Base-by-base conservation (phyloP, 2,113 vertebrate genomes). In the Apus apus region DNA sequence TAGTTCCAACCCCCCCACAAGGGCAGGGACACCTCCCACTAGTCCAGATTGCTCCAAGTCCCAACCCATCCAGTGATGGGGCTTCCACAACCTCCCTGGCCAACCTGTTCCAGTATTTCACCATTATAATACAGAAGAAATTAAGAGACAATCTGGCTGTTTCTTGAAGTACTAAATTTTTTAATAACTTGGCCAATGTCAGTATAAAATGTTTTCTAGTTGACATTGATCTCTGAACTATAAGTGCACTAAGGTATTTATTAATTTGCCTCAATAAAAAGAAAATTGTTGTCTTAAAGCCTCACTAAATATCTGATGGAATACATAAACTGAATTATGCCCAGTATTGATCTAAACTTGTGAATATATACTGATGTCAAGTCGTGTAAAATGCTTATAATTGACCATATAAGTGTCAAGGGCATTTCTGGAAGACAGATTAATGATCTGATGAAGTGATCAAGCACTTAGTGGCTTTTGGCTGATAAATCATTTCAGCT, bases 371-470 rank as follows among this genome's bases (percentile, higher is more conserved):
- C 79, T 71, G 61, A 40, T 75, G 79, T 70, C 72, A 73, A 87
- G 57, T 93, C 64, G 79, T 82, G 97, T 96, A 96, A 93, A 94
- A 97, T 87, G 58, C 58, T 58, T 80, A 18, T 48, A 72, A 97
- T 85, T 94, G 91, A 92, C 91, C 90, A 9, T 36, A 8, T 70
- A 75, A 72, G 67, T 84, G 66, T 78, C 91, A 75, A 80, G 71
- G 48, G 36, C 32, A 29, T 76, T 97, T 95, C 95, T 96, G 86
- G 78, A 96, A 89, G 93, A 54, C 83, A 97, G 71, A 94, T 91
- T 92, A 95, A 94, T 95, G 92, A 94, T 66, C 85, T 96, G 79
- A 82, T 94, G 90, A 81, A 90, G 79, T 91, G 93, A 97, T 80
- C 94, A 95, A 97, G 89, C 15, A 60, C 78, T 97, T 82, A 85